Percentiles rank a stretch among this genome's conserved stretches.
Conservation (phyloP, 2,797 vertebrate species). For the Takifugu rubripes region DNA sequence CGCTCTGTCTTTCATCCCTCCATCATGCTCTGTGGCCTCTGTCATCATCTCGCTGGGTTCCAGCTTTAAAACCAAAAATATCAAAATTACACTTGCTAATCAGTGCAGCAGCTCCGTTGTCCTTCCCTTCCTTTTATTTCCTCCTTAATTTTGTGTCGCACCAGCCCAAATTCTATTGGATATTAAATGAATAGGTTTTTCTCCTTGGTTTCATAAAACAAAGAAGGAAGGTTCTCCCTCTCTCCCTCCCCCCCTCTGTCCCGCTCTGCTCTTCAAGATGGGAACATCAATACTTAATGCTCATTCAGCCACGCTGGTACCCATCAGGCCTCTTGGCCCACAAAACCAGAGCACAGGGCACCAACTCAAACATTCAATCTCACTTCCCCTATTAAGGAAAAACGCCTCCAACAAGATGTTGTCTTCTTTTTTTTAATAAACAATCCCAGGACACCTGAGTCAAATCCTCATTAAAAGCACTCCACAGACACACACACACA, state of each 20-base stretch:
- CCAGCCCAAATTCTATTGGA: constrained; percentile 53
- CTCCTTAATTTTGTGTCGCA: constrained; percentile 52
- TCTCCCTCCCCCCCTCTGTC: background rate
- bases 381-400: constrained; percentile 13
- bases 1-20: constrained; percentile 10
- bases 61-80: constrained; percentile 65
- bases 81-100: constrained; percentile 78
- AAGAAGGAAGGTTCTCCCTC: background rate
- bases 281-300: constrained; percentile 70
- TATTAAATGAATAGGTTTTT: constrained; percentile 53
- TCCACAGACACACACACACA: constrained; percentile 24
- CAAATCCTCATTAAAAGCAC: constrained; percentile 38
- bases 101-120: constrained; percentile 41
- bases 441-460: constrained; percentile 18
- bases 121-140: constrained; percentile 13
- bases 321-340: constrained; percentile 18
- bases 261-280: constrained; percentile 38
- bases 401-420: constrained; percentile 25
- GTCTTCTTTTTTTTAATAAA: constrained; percentile 12
- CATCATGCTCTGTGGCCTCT: constrained; percentile 28
- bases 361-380: constrained; percentile 11
- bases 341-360: constrained; percentile 38
- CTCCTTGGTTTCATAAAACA: constrained; percentile 9
- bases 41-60: constrained; percentile 37
- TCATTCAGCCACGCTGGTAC: constrained; percentile 46